Evolutionary conservation across 2,113 vertebrate species (phyloP).

Genomic region (Struthio camelus): DNA sequence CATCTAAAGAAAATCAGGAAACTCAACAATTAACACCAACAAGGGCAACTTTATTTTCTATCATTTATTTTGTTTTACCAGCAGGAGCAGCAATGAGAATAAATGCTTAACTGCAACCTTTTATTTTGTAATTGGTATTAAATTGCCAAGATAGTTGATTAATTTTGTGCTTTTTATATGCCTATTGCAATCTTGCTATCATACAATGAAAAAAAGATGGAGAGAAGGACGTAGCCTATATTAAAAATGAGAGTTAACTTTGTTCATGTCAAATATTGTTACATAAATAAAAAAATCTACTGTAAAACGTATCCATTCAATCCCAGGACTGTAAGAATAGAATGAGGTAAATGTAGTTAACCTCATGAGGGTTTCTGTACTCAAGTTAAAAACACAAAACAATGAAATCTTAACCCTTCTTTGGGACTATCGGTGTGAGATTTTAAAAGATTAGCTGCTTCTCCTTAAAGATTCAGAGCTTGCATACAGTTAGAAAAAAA

Average conservation of each 20-base stretch:
- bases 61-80: neutral
- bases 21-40: neutral
- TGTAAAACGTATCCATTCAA: neutral
- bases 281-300: neutral
- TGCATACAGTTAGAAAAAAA: neutral
- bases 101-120: neutral
- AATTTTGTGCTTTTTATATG: neutral
- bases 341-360: neutral
- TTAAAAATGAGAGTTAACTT: constrained; percentile 11
- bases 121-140: neutral
- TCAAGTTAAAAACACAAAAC: neutral
- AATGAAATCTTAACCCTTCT: neutral
- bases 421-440: neutral
- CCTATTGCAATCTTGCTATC: neutral
- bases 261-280: neutral
- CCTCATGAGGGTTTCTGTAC: neutral
- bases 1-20: neutral
- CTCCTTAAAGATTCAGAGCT: neutral
- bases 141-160: neutral
- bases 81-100: neutral
- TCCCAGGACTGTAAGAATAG: neutral
- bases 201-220: neutral
- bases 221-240: neutral
- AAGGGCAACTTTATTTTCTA: neutral
- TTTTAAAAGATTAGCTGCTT: constrained; percentile 17